Evolutionary conservation across 2,888 invertebrate genomes (phyloP), one percentile per base, ranked within the genome.

Genomic region (Polietes domitor): DNA sequence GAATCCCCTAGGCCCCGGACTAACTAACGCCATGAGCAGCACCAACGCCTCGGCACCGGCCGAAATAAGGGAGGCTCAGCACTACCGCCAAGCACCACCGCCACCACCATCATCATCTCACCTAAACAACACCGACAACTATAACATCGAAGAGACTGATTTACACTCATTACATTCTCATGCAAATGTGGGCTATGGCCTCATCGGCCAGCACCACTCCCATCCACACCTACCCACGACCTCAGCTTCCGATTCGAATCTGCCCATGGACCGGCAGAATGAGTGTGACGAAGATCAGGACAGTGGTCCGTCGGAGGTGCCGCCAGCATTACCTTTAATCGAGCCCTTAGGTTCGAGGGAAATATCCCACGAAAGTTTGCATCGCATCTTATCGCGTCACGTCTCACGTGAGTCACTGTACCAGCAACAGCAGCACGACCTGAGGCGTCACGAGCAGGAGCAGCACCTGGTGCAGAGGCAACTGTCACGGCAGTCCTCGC

Each of bases 301-400:
- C 87, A 96, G 96, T 89, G 96, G 96, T 88, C 96, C 96, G 86
- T 96, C 96, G 61, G 95, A 95, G 93, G 94, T 96, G 79, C 96
- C 96, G n/a, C 96, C 96, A 9, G 96, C 96, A 28, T 91, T 96
- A 85, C 96, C 96, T 9, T 92, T 96, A 43, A 95, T 96, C 82
- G 96, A 96, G 90, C 96, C 96, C 0, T 92, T 96, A 37, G 96
- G 96, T 88, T 96, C 96, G 87, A 93, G 96, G 86, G 96, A 96
- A 93, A 96, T 97, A 19, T 96, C 96, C 10, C 95, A 96, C 93
- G 96, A 96, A 92, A 96, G 96, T 89, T 93, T 97, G 89, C 96
- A 96, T 92, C 88, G 91, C 37, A 91, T 92, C 82, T 88, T 92
- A 24, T 92, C 92, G 10, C 88, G 92, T 10, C 92, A 92, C 83